Evolutionary conservation across 2,888 invertebrate species (phyloP).

Genomic region (Priocnemis perturbator): DNA sequence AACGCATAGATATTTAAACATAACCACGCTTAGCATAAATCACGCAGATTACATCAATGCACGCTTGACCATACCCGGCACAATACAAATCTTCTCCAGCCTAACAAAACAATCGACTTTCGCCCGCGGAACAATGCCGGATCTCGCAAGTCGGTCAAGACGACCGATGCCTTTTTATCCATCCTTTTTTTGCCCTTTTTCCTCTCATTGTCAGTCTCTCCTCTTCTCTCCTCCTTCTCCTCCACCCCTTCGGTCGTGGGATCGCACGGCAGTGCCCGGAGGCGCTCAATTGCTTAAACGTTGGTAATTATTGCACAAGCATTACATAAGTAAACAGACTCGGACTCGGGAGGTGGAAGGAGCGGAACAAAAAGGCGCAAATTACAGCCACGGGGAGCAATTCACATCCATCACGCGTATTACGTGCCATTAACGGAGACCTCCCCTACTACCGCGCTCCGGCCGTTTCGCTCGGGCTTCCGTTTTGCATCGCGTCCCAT

Average conservation of each 20-base stretch:
- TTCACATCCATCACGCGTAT: constrained; percentile 55
- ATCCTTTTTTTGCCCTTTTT: constrained; percentile 14
- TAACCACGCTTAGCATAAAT: too few relatives aligned
- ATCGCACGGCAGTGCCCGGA: constrained; percentile 38
- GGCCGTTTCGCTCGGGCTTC: too few relatives aligned
- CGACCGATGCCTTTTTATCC: constrained; percentile 3
- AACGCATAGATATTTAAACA: too few relatives aligned
- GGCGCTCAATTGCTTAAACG: constrained; percentile 51
- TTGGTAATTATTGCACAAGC: constrained; percentile 52
- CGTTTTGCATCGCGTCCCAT: too few relatives aligned
- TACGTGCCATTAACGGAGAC: constrained; percentile 51
- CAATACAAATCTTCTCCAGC: too few relatives aligned
- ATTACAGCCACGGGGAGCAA: constrained; percentile 53
- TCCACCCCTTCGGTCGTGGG: constrained; percentile 15
- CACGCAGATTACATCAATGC: too few relatives aligned
- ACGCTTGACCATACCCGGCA: too few relatives aligned
- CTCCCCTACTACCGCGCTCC: constrained; percentile 18
- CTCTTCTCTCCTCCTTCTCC: not conserved
- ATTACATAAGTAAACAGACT: constrained; percentile 54
- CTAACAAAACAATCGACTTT: not conserved
- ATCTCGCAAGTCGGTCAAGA: constrained; percentile 30
- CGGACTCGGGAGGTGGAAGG: constrained; percentile 20
- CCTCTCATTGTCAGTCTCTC: not conserved
- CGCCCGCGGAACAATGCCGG: constrained; percentile 5
- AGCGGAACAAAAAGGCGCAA: constrained; percentile 47